Percentiles rank a stretch among this genome's conserved stretches.
Conservation (phyloP, 92 coral and sea anemone species). For the Pocillopora meandrina region DNA sequence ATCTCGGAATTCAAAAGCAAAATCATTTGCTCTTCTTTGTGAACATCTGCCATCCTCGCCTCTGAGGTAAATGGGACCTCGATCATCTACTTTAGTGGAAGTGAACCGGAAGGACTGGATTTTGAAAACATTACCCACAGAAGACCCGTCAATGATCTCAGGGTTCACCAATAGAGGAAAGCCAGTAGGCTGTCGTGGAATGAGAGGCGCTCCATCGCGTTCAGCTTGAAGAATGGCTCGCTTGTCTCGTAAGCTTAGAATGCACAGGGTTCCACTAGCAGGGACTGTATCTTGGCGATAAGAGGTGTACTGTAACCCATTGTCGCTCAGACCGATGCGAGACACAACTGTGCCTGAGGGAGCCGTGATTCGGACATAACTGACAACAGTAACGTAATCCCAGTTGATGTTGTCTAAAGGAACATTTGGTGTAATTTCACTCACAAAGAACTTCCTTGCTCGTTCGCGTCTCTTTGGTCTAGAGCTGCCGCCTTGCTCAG, state of each 20-base stretch:
- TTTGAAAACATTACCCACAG: not conserved
- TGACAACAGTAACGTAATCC: not conserved
- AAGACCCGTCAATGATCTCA: not conserved
- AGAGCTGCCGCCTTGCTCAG: not conserved
- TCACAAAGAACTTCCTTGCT: slow-evolving; percentile 28
- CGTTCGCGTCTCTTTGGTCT: not conserved
- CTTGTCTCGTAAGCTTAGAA: not conserved
- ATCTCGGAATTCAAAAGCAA: slow-evolving; percentile 9
- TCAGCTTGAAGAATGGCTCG: slow-evolving; percentile 18
- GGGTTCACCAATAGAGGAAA: slow-evolving; percentile 18
- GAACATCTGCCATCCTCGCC: not conserved
- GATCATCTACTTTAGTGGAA: not conserved
- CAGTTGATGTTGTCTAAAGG: slow-evolving; percentile 18
- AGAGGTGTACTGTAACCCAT: slow-evolving; percentile 3
- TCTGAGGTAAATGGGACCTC: not conserved
- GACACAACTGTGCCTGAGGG: slow-evolving; percentile 19
- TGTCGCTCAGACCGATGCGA: slow-evolving; percentile 1
- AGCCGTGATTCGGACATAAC: slow-evolving; percentile 4
- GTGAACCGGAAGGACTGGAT: slow-evolving; percentile 18
- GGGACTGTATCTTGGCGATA: slow-evolving; percentile 28
- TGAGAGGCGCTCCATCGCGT: slow-evolving; percentile 8
- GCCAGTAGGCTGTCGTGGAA: slow-evolving; percentile 3
- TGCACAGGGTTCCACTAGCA: slow-evolving; percentile 16
- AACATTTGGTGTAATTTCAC: slow-evolving; percentile 19
- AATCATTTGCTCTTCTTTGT: not conserved